Base-by-base conservation (phyloP, 2,888 invertebrate species). In the Trissonchulus latispiculum region DNA sequence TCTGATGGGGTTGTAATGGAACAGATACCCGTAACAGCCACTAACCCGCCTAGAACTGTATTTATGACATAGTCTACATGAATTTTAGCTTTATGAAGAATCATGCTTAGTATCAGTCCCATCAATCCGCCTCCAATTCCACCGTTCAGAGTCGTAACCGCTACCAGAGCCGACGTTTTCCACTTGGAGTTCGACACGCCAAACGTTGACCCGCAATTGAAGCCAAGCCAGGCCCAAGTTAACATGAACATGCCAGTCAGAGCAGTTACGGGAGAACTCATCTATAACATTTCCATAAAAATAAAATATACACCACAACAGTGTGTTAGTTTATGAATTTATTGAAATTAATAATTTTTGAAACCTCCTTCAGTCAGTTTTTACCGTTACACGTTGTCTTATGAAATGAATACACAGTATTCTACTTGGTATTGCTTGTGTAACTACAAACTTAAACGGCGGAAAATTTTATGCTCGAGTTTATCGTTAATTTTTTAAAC, bases 151-250 rank as follows among this genome's bases (percentile, higher is more conserved):
- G 94, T 94, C 87, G 91, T 90, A 0, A 93, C 92, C 0, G 93
- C 92, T 0, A 93, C 92, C 67, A 81, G 80, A 35, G 84, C 81
- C 1, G 94, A 92, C 81, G 92, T 92, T 82, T 92, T 90, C 94
- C 94, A 95, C 83, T 91, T 92, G 2, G 90, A 88, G 0, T 91
- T 92, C 76, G 90, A 89, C 8, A 91, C 88, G 84, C 87, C 87
- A 79, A 86, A 87, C 1, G 87, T 87, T 76, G 86, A 86, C 23
- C 95, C 95, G 70, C 93, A 93, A 84, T 94, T 94, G 82, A 95
- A 95, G 0, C 93, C 94, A 72, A 95, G 85, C 95, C 95, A 95
- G 0, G 95, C 95, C 95, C 95, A 95, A 93, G 93, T 94, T 0
- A 94, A 85, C 61, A 94, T 93, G 81, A 94, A 94, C 18, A 93